A percentile compares a stretch with the other conserved stretches of the same genome.
phyloP scores from a whole-genome alignment of 2,888 invertebrate species.

The Euproctis similis region DNA sequence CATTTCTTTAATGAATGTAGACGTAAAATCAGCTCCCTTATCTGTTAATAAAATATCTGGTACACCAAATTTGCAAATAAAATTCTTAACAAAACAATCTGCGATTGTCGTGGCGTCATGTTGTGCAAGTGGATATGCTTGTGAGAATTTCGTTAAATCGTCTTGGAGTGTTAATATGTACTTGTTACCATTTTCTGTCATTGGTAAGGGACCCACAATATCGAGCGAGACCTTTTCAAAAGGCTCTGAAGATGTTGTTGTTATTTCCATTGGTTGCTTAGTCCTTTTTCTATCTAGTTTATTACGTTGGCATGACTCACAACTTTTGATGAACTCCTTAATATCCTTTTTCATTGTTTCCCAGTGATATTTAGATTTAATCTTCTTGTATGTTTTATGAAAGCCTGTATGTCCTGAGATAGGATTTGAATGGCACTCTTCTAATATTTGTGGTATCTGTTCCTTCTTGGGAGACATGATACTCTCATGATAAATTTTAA shows the following conservation, averaged over 20 bases:
- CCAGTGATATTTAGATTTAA: conserved; percentile 6
- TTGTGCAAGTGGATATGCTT: conserved; percentile 3
- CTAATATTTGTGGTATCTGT: too few relatives aligned
- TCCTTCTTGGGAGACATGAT: too few relatives aligned
- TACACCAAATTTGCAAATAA: conserved; percentile 5
- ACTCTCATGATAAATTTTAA: too few relatives aligned
- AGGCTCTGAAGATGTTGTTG: not conserved
- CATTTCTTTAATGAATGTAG: conserved; percentile 7
- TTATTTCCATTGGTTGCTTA: conserved; percentile 5
- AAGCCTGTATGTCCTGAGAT: conserved; percentile 9
- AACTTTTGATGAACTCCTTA: conserved; percentile 4
- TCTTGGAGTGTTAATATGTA: conserved; percentile 7
- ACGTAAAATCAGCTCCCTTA: conserved; percentile 6
- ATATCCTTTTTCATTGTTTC: conserved; percentile 5
- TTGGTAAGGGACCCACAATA: conserved; percentile 6
- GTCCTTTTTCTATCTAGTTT: conserved; percentile 1
- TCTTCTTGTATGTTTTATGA: conserved; percentile 7
- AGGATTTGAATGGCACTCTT: too few relatives aligned
- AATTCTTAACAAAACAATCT: conserved; percentile 4
- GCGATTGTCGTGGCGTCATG: conserved; percentile 8
- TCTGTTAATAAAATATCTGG: conserved; percentile 5
- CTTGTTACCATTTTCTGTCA: not conserved
- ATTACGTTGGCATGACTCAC: conserved; percentile 4
- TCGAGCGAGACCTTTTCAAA: conserved; percentile 7
- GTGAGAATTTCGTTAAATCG: conserved; percentile 3